Conservation (phyloP, 2,113 vertebrate species). For the Mugil cephalus region DNA sequence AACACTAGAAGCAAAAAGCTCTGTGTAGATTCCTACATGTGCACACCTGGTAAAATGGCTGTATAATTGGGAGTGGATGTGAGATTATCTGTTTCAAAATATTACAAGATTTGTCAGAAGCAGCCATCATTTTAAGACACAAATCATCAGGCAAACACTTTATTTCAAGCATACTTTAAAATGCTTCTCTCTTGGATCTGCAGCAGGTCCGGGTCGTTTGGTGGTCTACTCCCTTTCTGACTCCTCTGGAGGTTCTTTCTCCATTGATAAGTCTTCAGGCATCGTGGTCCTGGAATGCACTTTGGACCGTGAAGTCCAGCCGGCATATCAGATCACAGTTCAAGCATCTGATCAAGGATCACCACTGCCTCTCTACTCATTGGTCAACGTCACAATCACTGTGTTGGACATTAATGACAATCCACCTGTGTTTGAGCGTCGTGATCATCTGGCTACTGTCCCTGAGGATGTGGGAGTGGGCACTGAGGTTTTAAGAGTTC, state of each 20-base stretch:
- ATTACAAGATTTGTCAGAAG: not conserved
- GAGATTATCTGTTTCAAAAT: not conserved
- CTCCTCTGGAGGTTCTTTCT: conserved; percentile 90
- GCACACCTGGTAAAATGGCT: too few species aligned
- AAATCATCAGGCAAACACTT: too few species aligned
- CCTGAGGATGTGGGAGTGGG: conserved; percentile 91
- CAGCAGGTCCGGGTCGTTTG: conserved; percentile 89
- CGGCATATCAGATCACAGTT: conserved; percentile 90
- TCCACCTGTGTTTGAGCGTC: conserved; percentile 94
- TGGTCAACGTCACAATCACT: conserved; percentile 90
- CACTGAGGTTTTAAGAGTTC: conserved; percentile 89
- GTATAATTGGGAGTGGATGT: not conserved
- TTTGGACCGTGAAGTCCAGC: conserved; percentile 92
- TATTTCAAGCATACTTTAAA: not conserved
- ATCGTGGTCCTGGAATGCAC: conserved; percentile 91
- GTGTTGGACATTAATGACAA: conserved; percentile 98
- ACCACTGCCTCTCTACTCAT: conserved; percentile 86
- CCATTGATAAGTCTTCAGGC: conserved; percentile 90
- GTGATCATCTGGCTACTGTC: conserved; percentile 92
- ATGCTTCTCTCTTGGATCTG: conserved; percentile 5
- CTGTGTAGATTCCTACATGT: too few species aligned
- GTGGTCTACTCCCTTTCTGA: conserved; percentile 91
- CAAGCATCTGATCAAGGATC: conserved; percentile 90
- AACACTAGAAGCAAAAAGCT: too few species aligned
- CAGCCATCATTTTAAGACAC: not conserved